These are phyloP conservation scores for Tragelaphus eurycerus DNA, from an alignment of 2,797 vertebrate genomes.

Conservation along the genomic window DNA sequence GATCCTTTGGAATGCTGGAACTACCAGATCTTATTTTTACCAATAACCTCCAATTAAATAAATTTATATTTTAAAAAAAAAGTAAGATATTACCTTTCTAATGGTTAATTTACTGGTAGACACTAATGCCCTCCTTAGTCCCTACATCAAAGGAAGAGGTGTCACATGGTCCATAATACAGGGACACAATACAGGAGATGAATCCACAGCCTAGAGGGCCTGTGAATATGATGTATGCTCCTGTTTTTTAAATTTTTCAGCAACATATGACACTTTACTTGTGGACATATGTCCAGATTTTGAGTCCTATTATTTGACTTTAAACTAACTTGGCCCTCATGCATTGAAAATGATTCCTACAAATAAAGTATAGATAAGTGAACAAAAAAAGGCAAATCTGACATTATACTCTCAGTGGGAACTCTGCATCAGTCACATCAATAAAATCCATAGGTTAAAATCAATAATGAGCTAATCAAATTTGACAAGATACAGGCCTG, in stretches of 20 bases:
- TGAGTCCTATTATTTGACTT: background rate
- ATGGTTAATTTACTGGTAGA: background rate
- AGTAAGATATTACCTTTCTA: background rate
- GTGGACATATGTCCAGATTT: background rate
- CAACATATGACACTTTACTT: background rate
- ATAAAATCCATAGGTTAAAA: background rate
- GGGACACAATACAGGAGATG: background rate
- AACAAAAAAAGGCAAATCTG: background rate
- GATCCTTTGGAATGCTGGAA: background rate
- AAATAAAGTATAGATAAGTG: background rate
- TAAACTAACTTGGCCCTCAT: background rate
- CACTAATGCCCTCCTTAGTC: background rate
- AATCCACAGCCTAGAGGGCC: background rate
- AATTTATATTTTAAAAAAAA: background rate
- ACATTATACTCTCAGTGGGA: background rate
- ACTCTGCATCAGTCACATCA: background rate
- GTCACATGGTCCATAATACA: background rate
- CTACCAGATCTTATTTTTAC: background rate
- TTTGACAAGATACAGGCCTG: background rate
- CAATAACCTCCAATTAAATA: background rate
- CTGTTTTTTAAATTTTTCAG: background rate
- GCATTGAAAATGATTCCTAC: background rate
- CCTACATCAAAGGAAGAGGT: background rate
- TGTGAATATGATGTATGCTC: background rate
- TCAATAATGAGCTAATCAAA: background rate